Evolutionary conservation across 2,888 invertebrate genomes (phyloP), one percentile per base, ranked within the genome.

Genomic region (Lepeophtheirus nordmannii): DNA sequence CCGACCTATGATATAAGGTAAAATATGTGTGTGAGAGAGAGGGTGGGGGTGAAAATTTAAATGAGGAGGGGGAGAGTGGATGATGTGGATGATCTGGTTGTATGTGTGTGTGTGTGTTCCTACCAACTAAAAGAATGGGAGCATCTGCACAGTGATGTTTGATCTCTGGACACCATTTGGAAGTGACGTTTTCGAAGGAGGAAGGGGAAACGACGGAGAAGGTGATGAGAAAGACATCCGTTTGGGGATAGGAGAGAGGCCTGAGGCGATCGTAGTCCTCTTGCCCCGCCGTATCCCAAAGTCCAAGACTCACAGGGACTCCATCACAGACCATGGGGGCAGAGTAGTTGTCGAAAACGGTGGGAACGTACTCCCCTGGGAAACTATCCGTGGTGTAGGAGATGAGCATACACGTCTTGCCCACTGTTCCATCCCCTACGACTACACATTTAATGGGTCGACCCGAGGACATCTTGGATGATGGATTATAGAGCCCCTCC

Each of bases 141-240:
- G 96, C 94, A 80, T 97, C 96, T 69, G 97, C 96, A 81, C 97
- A 98, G 77, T 98, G 97, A 78, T 98, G 97, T 79, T 96, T 93
- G 73, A 98, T 94, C 83, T 98, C 98, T 71, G 97, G 97, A 79
- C 93, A 93, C 98, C 97, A 98, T 81, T 98, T 98, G 71, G 93
- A 93, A 74, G 91, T 91, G 70, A 98, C 94, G 83, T 97, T 98
- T 81, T 97, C 97, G 81, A 94, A 97, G 62, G 97, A 97, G 65
- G 96, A 94, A 70, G 97, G 97, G 77, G 94, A 93, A 72, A 97
- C 94, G 71, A 98, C 93, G 79, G 94, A 94, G 81, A 94, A 98
- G 82, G 97, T 98, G 79, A 98, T 92, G 73, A 98, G 85, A 80
- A 98, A 98, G 70, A 98, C 97, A 79, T 98, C 97, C 70, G 97